These are phyloP conservation scores for Sakesphorus luctuosus DNA, from an alignment of 2,113 vertebrate species.

Conservation along the genomic window DNA sequence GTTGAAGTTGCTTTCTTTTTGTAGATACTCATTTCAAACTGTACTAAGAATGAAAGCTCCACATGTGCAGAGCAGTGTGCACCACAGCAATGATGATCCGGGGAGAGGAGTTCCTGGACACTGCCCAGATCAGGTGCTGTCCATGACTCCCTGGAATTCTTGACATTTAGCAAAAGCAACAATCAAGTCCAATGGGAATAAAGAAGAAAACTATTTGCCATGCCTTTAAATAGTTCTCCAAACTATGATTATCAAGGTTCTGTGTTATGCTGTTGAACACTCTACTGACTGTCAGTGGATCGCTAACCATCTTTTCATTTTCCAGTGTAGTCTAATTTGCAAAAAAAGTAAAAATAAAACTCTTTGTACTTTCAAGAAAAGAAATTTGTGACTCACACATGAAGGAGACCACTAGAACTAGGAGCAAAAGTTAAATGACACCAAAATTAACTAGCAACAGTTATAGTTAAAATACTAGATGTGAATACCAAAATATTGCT, in stretches of 20 bases:
- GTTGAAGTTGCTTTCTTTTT: neutral
- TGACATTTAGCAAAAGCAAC: neutral
- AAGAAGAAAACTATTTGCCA: neutral
- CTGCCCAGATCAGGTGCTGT: neutral
- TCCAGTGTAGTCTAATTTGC: constrained; percentile 26
- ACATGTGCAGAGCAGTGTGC: neutral
- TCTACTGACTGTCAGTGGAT: neutral
- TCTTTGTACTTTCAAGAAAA: neutral
- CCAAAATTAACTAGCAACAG: neutral
- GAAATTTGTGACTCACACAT: neutral
- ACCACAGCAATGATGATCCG: neutral
- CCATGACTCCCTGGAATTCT: neutral
- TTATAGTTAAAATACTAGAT: constrained; percentile 42
- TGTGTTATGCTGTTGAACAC: neutral
- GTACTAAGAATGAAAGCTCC: neutral
- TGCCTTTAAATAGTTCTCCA: neutral
- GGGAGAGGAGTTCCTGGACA: neutral
- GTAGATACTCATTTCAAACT: neutral
- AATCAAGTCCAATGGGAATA: neutral
- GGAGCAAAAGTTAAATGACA: constrained; percentile 2
- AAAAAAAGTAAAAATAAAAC: constrained; percentile 44
- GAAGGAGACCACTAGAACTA: neutral
- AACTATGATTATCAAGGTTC: neutral
- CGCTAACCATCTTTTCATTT: constrained; percentile 46
- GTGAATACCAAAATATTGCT: constrained; percentile 65